These are phyloP conservation scores for Drosophila saltans DNA, from an alignment of 1,140 invertebrate genomes.

Conservation along the genomic window DNA sequence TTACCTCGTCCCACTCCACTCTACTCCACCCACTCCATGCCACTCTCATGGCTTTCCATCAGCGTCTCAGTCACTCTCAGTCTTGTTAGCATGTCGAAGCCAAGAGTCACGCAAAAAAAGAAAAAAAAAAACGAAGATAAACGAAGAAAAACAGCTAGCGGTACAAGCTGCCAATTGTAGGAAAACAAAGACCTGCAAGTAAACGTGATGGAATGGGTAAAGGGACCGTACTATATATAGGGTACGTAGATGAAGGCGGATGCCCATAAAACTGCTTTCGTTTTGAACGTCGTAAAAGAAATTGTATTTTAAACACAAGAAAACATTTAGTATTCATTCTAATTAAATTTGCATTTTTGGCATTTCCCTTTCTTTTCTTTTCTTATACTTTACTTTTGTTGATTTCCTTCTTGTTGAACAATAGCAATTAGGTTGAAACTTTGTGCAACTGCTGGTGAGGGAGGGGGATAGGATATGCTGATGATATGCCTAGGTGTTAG, in stretches of 20 bases:
- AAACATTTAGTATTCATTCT: constrained; percentile 47
- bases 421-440: constrained; percentile 39
- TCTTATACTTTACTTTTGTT: neutral
- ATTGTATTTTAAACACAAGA: constrained; percentile 42
- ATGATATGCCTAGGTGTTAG: constrained; percentile 8
- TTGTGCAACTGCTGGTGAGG: neutral
- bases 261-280: constrained; percentile 27
- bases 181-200: constrained; percentile 12
- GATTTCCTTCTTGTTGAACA: constrained; percentile 13
- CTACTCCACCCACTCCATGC: neutral
- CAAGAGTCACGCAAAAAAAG: constrained; percentile 11
- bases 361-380: constrained; percentile 8
- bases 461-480: neutral
- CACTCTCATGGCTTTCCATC: neutral
- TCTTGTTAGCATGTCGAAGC: constrained; percentile 14
- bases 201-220: neutral
- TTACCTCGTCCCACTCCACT: too few species aligned
- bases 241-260: constrained; percentile 1
- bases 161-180: constrained; percentile 3
- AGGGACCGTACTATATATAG: too few species aligned
- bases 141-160: neutral
- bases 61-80: neutral
- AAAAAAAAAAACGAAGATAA: too few species aligned
- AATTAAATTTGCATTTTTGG: constrained; percentile 58
- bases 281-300: constrained; percentile 48